Evolutionary conservation across 37 sponge, comb jelly and placozoan species (phyloP), one percentile per base, ranked within the genome.

Genomic region (Halichondria panicea): DNA sequence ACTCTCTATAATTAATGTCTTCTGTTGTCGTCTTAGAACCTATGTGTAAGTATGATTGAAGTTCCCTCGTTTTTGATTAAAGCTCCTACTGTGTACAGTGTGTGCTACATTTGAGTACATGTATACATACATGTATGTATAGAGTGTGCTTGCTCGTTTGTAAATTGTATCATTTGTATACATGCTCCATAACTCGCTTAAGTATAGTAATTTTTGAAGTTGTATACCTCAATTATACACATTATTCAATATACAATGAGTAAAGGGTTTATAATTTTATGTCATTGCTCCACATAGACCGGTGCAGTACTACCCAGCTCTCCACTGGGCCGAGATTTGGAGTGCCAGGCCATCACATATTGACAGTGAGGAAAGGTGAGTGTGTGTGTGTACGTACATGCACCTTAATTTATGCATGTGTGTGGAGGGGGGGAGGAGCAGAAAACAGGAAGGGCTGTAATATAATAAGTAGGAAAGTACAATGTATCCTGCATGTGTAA

Each of bases 241-340:
- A 3, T 32, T 30, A 53, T 28, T 7, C 71, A 3, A 21, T 3
- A 21, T 21, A 48, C 33, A 50, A 11, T 37, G 42, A 59, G 66
- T 66, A 66, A 8, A 28, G 28, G 34, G 4, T 66, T 22, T 12
- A n/a, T n/a, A 35, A 8, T 9, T 4, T 2, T 11, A 19, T 56
- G 18, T 42, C 8, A 4, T 28, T 53, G 39, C 24, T 66, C 44
- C 25, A 57, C n/a, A 13, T 45, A 68, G 68, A 68, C 38, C 22
- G 2, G 28, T 61, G 31, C 44, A 71, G 38, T 72, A 66, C 55
- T 81, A 81, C 41, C 81, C 66, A 40, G 43, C 35, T 9, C 25
- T 86, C n/a, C 73, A 78, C 69, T 86, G 86, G 86, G 19, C 63
- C 0, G 43, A 42, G 5, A 66, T 86, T 46, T 86, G 86, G 86